Evolutionary conservation across 2,113 vertebrate species (phyloP), one percentile per base, ranked within the genome.

Genomic region (Buteo buteo): DNA sequence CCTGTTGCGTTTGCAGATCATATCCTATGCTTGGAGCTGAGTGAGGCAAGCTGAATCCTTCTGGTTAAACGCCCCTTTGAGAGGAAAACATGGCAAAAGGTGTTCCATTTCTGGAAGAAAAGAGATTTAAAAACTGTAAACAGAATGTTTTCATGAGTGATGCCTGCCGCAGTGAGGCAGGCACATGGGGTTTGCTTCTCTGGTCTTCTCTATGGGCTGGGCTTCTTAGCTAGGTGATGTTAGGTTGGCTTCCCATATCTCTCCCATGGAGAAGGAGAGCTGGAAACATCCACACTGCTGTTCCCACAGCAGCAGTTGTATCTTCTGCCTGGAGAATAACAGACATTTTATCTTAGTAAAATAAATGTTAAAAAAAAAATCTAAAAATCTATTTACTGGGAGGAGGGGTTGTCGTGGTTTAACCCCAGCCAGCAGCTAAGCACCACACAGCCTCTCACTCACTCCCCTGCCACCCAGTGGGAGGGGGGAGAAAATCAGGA

Each of bases 1-100:
- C 11, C 74, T 29, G 52, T 14, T 13, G 11, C 3, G 0, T 5
- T 19, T 49, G 66, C n/a, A 16, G 13, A 32, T 31, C 59, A 3
- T 21, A 26, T 42, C 90, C 88, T 45, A 3, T 0, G 24, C 61
- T 13, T 17, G 0, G 22, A 40, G 59, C 61, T 20, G 21, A 25
- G 71, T 0, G 13, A 10, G 28, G 20, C 40, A 9, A 34, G 49
- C 36, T 42, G 47, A n/a, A 4, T 52, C 55, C n/a, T 34, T 8
- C 54, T 12, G 22, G 52, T 71, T 17, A 74, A 84, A 52, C 1
- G 0, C 13, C 31, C n/a, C 57, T 77, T 13, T 10, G 29, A 66
- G 61, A 71, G 44, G 49, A 32, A 78, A 66, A 58, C 11, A 7
- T 10, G 31, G 55, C 54, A 57, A 69, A 94, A 86, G 15, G 2